phyloP scores from a whole-genome alignment of 2,888 invertebrate genomes.

The Drosophila aldrichi region DNA sequence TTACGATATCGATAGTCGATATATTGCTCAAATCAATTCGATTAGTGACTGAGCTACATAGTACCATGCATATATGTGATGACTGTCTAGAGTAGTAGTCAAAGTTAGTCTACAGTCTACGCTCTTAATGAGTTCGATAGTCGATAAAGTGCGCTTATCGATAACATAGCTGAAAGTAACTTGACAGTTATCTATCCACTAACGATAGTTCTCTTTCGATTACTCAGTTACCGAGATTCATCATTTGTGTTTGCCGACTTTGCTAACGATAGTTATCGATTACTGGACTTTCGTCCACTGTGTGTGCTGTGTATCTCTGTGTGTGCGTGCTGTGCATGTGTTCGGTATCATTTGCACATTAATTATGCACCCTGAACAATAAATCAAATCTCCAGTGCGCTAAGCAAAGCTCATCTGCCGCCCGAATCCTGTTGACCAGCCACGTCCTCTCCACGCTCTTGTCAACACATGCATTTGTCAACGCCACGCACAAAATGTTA shows the following conservation, averaged over 20 bases:
- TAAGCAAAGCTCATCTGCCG: slow-evolving; percentile 20
- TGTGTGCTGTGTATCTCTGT: not conserved
- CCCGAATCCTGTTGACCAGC: slow-evolving; percentile 31
- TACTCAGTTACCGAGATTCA: not conserved
- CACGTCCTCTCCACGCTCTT: slow-evolving; percentile 27
- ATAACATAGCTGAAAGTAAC: not conserved
- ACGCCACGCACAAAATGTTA: slow-evolving; percentile 63
- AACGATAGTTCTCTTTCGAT: not conserved
- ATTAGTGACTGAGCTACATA: not conserved
- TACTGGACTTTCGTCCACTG: not conserved
- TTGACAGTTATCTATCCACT: not conserved
- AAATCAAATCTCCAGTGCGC: slow-evolving; percentile 67
- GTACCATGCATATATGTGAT: not conserved
- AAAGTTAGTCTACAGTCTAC: no score
- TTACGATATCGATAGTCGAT: not conserved
- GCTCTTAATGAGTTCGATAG: not conserved
- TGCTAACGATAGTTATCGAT: not conserved
- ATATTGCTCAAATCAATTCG: not conserved
- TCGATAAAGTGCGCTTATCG: not conserved
- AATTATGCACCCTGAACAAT: slow-evolving; percentile 75
- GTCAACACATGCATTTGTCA: slow-evolving; percentile 80
- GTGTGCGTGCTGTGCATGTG: not conserved
- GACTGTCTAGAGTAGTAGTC: no score
- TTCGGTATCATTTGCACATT: slow-evolving; percentile 72
- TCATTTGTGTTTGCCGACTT: not conserved